Base-by-base conservation (phyloP, 2,797 vertebrate genomes). In the Gadopsis marmoratus region DNA sequence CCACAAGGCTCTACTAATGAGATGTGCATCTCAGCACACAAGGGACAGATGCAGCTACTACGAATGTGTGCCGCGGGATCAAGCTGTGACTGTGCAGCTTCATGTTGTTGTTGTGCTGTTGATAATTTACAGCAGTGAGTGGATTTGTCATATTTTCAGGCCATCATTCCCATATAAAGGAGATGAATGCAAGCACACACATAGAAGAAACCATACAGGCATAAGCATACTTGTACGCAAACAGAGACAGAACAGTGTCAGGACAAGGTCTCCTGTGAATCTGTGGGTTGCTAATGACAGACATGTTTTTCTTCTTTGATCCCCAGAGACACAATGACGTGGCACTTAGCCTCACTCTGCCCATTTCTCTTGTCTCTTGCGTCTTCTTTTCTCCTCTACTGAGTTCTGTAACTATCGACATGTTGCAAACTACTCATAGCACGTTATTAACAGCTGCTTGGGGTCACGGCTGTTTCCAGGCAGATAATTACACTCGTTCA, bases 391-490 rank as follows among this genome's bases (percentile, higher is more conserved):
- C 64, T 62, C 43, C 77, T 62, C 45, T 21, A 62, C 51, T 65
- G 66, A 82, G 60, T 78, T 70, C 23, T 11, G 16, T 56, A 70
- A 51, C 37, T 47, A 83, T 72, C 58, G 74, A 83, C 71, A 64
- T 59, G 65, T 29, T 56, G 35, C 26, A 58, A 81, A 79, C 61
- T 84, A 82, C 78, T 84, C 58, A 83, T 60, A 77, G 71, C 41
- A 58, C 19, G 33, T 75, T 55, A 82, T 71, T 72, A 78, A 68
- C 60, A 50, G 63, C 51, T 31, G 70, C 67, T 4, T 39, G 74
- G 71, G 73, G 74, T 82, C 74, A 71, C 29, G 14, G 68, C 67
- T 59, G 62, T 75, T 79, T 85, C 71, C 79, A 81, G 81, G 84
- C 60, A 29, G 79, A 86, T 87, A 56, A 51, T 77, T 77, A 71